Conservation (phyloP, 2,113 vertebrate genomes). For the Nesospiza acunhae region DNA sequence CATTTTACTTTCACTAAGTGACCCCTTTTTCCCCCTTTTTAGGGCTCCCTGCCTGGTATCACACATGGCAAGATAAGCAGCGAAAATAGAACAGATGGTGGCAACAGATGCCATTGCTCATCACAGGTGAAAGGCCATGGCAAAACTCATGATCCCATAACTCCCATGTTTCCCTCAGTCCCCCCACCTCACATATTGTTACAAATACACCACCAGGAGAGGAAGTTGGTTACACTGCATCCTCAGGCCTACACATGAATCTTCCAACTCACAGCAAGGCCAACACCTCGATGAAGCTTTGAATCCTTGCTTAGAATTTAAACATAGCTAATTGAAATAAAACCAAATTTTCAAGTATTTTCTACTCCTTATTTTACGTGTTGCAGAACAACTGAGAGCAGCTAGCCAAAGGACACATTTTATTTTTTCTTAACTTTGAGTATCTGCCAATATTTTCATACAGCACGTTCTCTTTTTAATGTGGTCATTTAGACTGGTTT, state of each 20-base stretch:
- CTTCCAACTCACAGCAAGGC: background rate
- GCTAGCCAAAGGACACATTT: background rate
- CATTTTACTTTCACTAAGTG: background rate
- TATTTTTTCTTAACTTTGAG: background rate
- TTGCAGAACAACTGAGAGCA: background rate
- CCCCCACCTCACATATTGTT: background rate
- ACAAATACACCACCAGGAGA: background rate
- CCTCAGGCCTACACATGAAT: background rate
- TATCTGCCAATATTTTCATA: background rate
- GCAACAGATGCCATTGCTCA: conserved; percentile 7
- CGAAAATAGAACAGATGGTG: background rate
- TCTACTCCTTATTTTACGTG: background rate
- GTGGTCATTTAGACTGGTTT: background rate
- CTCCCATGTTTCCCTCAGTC: background rate
- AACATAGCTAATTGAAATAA: background rate
- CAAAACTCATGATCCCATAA: background rate
- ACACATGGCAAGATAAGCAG: background rate
- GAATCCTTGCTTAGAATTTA: background rate
- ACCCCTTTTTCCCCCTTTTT: background rate
- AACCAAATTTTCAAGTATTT: background rate
- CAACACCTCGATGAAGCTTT: background rate
- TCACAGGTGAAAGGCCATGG: background rate
- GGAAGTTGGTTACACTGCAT: background rate
- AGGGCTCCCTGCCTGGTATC: background rate
- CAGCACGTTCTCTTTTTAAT: background rate